These are phyloP conservation scores for Anthophora plumipes DNA, from an alignment of 2,888 invertebrate species.

Conservation along the genomic window DNA sequence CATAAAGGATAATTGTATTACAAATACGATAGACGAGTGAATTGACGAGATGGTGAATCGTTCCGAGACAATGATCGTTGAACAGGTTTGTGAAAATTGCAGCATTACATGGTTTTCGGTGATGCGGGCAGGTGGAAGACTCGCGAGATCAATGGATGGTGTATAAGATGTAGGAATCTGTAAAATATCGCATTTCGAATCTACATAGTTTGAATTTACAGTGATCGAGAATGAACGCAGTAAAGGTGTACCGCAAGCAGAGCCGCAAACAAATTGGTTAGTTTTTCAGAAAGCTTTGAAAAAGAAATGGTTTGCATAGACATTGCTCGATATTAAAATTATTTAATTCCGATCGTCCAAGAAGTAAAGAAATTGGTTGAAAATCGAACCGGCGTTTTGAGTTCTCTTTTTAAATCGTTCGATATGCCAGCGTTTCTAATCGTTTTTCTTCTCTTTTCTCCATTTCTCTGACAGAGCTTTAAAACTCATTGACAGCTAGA, in stretches of 20 bases:
- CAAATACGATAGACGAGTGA: no score
- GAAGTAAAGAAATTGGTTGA: no score
- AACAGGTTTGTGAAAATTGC: no score
- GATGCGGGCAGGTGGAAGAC: no score
- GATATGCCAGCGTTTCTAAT: no score
- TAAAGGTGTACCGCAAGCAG: constrained; percentile 27
- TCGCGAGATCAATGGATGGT: no score
- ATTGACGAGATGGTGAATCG: no score
- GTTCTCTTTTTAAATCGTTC: neutral
- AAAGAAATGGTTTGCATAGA: constrained; percentile 72
- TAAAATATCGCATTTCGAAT: no score
- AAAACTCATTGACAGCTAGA: neutral
- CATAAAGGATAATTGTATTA: no score
- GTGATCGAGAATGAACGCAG: neutral
- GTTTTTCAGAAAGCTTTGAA: constrained; percentile 67
- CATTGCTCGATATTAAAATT: constrained; percentile 52
- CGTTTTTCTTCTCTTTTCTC: neutral
- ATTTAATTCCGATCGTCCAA: constrained; percentile 69
- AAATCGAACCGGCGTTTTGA: neutral
- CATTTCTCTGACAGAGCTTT: neutral
- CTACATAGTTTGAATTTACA: neutral
- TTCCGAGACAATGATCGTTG: no score
- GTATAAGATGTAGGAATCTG: no score
- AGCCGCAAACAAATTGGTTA: constrained; percentile 30
- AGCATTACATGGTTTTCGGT: no score